Evolutionary conservation across 2,888 invertebrate genomes (phyloP), one percentile per base, ranked within the genome.

Genomic region (Drosophila phalerata): DNA sequence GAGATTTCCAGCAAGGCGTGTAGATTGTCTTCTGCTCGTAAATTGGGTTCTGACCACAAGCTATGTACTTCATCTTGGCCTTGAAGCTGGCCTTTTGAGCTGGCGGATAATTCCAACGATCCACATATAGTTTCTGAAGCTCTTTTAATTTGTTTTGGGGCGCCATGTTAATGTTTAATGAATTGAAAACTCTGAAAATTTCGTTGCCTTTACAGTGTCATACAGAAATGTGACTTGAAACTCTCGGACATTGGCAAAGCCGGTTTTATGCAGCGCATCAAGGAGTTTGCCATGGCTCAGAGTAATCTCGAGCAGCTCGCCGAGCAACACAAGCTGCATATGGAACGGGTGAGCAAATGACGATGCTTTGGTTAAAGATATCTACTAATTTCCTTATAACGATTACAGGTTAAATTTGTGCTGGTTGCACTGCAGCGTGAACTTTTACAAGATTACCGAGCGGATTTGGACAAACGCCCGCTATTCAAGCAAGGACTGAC

Each of bases 401-500:
- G 6, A 0, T 84, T 81, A 11, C 40, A 93, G 92, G 69, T 93
- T 5, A 85, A 91, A 61, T 85, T 90, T 15, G 87, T 93, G 28
- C 91, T 96, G n/a, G 96, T 96, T 69, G 96, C 96, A 0, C 94
- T 98, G 32, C 90, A 92, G 68, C 89, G 92, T 1, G 88, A 92
- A 64, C 77, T 91, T 1, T 87, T 95, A 72, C 95, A 96, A 89
- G 98, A 98, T 91, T 94, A 97, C 74, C 94, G 97, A 68, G 94
- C 94, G 11, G 96, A 95, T 79, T 93, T 94, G 52, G 93, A 93
- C 74, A 94, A 94, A 52, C 93, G 94, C 73, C 97, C 97, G 0
- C 93, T 98, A 9, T 98, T 98, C 90, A 96, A 96, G 61, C 94
- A 95, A 71, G 94, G 95, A 15, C 92, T 97, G n/a, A 95, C 94